Conservation (phyloP, 2,113 vertebrate species). For the Neofelis nebulosa region DNA sequence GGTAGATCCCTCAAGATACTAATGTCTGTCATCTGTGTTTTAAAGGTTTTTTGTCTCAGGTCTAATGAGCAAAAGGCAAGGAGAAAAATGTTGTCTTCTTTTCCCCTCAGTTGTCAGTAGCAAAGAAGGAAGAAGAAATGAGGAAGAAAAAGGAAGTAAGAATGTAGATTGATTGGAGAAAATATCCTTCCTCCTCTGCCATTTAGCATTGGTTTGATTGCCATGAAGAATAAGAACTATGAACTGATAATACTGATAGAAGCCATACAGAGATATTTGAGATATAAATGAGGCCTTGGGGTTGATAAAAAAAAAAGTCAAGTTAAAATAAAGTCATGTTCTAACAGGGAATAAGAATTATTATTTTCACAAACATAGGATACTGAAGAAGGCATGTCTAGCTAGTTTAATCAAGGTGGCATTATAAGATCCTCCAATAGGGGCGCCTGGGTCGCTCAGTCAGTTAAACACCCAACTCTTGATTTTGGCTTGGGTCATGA, state of each 20-base stretch:
- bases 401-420: neutral
- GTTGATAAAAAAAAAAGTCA: neutral
- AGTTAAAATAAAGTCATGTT: neutral
- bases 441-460: too few relatives aligned
- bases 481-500: too few relatives aligned
- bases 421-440: neutral
- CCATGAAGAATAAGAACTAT: neutral
- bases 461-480: too few relatives aligned
- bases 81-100: neutral
- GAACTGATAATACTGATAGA: neutral
- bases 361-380: neutral
- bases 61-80: neutral
- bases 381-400: neutral
- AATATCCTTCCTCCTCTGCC: neutral
- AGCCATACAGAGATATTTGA: neutral
- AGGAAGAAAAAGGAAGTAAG: neutral
- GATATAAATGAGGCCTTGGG: neutral
- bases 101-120: neutral
- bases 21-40: neutral
- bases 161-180: neutral
- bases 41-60: neutral
- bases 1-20: neutral
- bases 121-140: neutral
- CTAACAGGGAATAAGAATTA: neutral
- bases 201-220: neutral